Evolutionary conservation across 2,797 vertebrate genomes (phyloP), one percentile per base, ranked within the genome.

Genomic region (Syndactyla subalaris): DNA sequence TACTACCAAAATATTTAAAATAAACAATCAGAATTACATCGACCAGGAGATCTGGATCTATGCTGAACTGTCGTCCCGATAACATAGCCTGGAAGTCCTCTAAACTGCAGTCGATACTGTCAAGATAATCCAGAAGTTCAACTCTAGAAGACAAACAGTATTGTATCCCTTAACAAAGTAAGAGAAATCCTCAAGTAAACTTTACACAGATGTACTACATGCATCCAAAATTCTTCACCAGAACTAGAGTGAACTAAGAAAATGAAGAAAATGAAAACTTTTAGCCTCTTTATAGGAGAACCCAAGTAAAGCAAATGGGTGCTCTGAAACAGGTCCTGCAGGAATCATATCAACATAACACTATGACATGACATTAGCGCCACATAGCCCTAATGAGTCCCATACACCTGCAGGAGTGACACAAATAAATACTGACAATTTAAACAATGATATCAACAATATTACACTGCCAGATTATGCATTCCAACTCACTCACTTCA

Each of bases 51-150:
- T 99, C 98, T 48, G 98, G 98, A 94, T 99, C 99, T 85, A 98
- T 97, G 96, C 98, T 99, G 96, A 99, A 99, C 89, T 99, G 99
- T 94, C 99, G 99, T 94, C 99, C 99, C 65, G 98, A 98, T 18
- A 99, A 97, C 98, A 99, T 98, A 71, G 99, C 99, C 96, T 99
- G 99, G 93, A 99, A 99, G 96, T 99, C 99, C 96, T 99, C 99
- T 97, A 99, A 98, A 96, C 98, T 99, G 98, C 99, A 99, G 96
- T 99, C 99, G 23, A 99, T 99, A 77, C 99, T 99, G 97, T 99
- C 99, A 96, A 99, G 98, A 93, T 99, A 99, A 98, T 99, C 99
- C 98, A 99, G 98, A 84, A 99, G 98, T 96, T 99, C 99, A 95
- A 99, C 97, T 97, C 99, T 99, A 97, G 51, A 96, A 95, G 54